Evolutionary conservation across 2,888 invertebrate species (phyloP), one percentile per base, ranked within the genome.

Genomic region (Conomelus anceps): DNA sequence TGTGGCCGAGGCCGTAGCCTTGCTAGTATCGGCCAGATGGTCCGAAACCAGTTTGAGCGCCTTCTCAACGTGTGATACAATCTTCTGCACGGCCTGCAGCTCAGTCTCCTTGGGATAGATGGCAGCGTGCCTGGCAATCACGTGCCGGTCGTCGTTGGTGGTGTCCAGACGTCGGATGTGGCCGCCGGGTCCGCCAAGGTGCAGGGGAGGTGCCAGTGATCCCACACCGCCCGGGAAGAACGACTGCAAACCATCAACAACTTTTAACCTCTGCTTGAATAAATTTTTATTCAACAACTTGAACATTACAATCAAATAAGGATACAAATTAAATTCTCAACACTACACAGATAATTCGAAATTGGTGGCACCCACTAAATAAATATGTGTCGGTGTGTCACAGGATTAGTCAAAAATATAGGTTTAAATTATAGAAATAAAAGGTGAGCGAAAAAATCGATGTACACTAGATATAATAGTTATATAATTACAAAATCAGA

Each of bases 31-130:
- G 1, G 97, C 96, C 92, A 98, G 95, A 90, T 96, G 95, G 94
- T 99, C 99, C 0, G 98, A 98, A 3, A 99, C 98, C 92, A 97
- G 95, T 94, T 99, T 99, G 91, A 99, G 95, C 34, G 98, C 98
- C 91, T 97, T 96, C 94, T 99, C 99, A 22, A 98, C 97, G 93
- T 98, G 97, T 3, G 97, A 97, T 20, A 99, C 98, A 91, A 97
- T 97, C 92, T 97, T 96, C 93, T 99, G 99, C 90, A 99, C 98
- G 89, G 96, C 96, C 93, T 97, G 96, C 91, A 98, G 94, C 94
- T 99, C 98, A 92, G 96, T 96, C 93, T 98, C 98, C 92, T 96
- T 96, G 0, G 99, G 99, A 94, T 98, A 99, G 92, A 99, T 98
- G 91, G 97, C 97, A 0, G 97, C 96, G 93, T 99, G 99, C 92